phyloP scores from a whole-genome alignment of 2,888 invertebrate species.

The Latrodectus elegans region DNA sequence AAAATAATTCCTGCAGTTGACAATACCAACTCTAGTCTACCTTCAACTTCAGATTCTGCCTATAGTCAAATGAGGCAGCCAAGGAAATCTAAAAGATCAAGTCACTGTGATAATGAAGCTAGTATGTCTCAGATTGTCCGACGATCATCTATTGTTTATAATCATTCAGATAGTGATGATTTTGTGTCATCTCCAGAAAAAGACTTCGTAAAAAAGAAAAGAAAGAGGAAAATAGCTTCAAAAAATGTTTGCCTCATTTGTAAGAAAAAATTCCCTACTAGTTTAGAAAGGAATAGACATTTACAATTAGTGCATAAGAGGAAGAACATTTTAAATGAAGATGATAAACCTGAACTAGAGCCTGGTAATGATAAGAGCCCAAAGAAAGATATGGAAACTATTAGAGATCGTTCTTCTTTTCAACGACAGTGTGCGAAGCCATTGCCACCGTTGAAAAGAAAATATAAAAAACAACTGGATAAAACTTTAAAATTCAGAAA shows the following conservation, averaged over 20 bases:
- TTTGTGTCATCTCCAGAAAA: not conserved
- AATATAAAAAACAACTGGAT: conserved; percentile 12
- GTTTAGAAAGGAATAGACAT: conserved; percentile 26
- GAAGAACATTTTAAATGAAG: conserved; percentile 5
- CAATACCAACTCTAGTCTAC: not conserved
- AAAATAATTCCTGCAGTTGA: not conserved
- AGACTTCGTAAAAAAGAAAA: not conserved
- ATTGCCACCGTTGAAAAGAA: conserved; percentile 30
- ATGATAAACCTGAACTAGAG: not conserved
- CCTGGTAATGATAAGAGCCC: not conserved
- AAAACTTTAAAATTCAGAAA: not conserved
- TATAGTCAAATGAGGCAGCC: not conserved
- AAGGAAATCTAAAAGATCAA: not conserved
- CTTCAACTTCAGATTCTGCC: not conserved
- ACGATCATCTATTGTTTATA: not conserved
- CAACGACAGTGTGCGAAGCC: conserved; percentile 32
- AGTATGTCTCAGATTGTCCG: not conserved
- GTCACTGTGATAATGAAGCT: not conserved
- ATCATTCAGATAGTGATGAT: not conserved
- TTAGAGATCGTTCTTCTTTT: conserved; percentile 4
- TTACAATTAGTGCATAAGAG: conserved; percentile 28
- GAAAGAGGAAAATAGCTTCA: not conserved
- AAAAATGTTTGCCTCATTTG: conserved; percentile 33
- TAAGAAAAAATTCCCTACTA: conserved; percentile 30
- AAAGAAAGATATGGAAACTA: not conserved